Percentiles rank a stretch among this genome's conserved stretches.
These are phyloP conservation scores for Dioctria rufipes DNA, from an alignment of 2,888 invertebrate genomes.

Conservation along the genomic window DNA sequence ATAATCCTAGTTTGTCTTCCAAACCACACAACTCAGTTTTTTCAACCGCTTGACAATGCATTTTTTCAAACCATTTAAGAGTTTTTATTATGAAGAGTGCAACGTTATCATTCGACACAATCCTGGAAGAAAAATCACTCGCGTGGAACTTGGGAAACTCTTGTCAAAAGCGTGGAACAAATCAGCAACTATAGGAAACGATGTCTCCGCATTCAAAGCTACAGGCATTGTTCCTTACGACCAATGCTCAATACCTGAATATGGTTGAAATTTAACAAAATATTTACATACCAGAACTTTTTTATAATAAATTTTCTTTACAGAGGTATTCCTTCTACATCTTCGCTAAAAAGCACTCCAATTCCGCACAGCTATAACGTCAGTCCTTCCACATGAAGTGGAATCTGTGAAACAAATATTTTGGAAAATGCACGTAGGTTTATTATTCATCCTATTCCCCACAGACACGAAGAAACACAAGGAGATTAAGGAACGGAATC, in stretches of 20 bases:
- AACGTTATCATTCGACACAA: no score
- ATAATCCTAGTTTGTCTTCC: slow-evolving; percentile 6
- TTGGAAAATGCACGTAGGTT: no score
- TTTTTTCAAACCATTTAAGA: slow-evolving; percentile 1
- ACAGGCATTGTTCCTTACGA: slow-evolving; percentile 6
- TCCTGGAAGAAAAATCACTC: no score
- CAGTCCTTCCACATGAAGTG: neutral
- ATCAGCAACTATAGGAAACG: neutral
- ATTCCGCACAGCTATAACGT: neutral
- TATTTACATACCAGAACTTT: neutral
- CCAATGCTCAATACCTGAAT: neutral
- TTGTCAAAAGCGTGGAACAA: no score
- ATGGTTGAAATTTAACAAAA: neutral
- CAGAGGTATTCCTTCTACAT: no score
- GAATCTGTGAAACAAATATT: no score
- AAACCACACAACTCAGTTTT: neutral
- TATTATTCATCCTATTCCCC: no score
- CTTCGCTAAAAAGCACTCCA: neutral
- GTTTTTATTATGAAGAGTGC: neutral
- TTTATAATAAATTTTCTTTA: no score
- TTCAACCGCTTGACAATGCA: neutral
- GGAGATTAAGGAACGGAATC: no score
- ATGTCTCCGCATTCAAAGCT: neutral
- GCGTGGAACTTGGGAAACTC: no score
- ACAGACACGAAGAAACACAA: no score